A percentile compares a stretch with the other conserved stretches of the same genome.
Conservation (phyloP, 2,888 invertebrate genomes). For the Chloroclysta siterata region DNA sequence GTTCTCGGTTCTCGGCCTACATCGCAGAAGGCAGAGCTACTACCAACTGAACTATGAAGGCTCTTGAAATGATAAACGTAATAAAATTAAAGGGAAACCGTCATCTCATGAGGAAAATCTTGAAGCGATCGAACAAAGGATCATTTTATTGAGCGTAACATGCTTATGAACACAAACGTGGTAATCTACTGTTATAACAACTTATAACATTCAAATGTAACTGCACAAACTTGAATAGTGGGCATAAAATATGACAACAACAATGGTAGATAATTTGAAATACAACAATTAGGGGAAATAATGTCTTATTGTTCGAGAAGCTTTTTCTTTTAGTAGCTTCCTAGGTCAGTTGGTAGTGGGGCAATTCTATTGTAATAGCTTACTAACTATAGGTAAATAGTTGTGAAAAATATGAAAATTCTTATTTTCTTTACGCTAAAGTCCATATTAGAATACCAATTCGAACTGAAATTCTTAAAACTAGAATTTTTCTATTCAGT, state of each 20-base stretch:
- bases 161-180: constrained; percentile 50
- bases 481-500: no score
- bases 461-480: no score
- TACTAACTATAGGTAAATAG: no score
- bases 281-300: constrained; percentile 36
- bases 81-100: not conserved
- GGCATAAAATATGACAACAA: constrained; percentile 16
- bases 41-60: no score
- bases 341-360: not conserved
- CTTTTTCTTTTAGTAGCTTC: constrained; percentile 8
- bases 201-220: constrained; percentile 50
- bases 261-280: constrained; percentile 34
- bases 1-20: no score
- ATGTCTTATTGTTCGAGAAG: constrained; percentile 31
- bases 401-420: no score
- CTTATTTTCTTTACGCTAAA: no score
- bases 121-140: constrained; percentile 41
- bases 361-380: no score
- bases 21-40: no score
- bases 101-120: constrained; percentile 14
- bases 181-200: constrained; percentile 52
- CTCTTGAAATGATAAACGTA: no score
- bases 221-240: constrained; percentile 41
- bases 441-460: no score
- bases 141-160: constrained; percentile 61